Evolutionary conservation across 2,797 vertebrate genomes (phyloP).

Genomic region (Melanotaenia trifasciata): DNA sequence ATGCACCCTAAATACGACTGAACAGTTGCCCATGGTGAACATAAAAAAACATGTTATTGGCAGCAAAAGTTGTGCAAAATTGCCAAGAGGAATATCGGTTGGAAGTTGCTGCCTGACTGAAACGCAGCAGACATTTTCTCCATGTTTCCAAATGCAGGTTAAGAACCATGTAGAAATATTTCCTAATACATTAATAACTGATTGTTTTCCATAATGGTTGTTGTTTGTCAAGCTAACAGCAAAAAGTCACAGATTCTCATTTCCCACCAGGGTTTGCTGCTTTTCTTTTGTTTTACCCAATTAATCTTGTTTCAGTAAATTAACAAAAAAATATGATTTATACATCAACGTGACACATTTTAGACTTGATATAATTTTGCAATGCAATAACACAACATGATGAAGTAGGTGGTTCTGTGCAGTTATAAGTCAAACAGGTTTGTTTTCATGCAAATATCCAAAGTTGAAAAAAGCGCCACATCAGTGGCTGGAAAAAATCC

Average conservation of each 20-base stretch:
- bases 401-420: no score
- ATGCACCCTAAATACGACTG: no score
- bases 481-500: no score
- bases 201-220: not conserved
- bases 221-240: not conserved
- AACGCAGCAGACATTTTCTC: not conserved
- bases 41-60: not conserved
- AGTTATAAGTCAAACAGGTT: no score
- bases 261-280: not conserved
- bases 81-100: slow-evolving; percentile 5
- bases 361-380: no score
- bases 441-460: no score
- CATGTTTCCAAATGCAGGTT: not conserved
- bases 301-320: not conserved
- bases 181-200: not conserved
- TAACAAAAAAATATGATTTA: not conserved
- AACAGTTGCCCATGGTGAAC: no score
- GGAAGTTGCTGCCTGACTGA: slow-evolving; percentile 13
- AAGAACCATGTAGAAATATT: not conserved
- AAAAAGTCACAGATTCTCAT: not conserved
- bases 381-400: no score
- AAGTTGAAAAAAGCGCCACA: no score
- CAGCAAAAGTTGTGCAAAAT: slow-evolving; percentile 7
- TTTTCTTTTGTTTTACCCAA: not conserved
- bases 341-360: no score